These are phyloP conservation scores for Pluvialis apricaria DNA, from an alignment of 2,113 vertebrate species.

Conservation along the genomic window DNA sequence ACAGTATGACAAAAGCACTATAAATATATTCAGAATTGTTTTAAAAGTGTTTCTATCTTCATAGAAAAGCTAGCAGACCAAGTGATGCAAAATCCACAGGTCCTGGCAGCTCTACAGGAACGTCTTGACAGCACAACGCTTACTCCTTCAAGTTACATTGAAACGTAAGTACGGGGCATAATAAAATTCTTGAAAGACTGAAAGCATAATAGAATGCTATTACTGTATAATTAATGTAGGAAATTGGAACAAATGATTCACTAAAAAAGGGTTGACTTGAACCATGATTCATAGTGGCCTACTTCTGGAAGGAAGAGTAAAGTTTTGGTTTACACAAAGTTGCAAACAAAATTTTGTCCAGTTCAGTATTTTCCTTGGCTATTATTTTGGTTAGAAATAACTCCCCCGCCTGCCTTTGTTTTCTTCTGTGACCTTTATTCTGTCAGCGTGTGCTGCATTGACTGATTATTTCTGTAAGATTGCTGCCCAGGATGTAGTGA, in stretches of 20 bases:
- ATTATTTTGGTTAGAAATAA: background rate
- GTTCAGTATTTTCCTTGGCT: background rate
- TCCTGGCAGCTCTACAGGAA: conserved; percentile 80
- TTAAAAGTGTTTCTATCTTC: background rate
- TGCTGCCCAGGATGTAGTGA: background rate
- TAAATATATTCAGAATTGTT: background rate
- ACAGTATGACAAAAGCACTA: background rate
- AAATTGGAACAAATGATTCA: background rate
- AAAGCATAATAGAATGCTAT: background rate
- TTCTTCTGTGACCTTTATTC: background rate
- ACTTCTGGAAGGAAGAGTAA: background rate
- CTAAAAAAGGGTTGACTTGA: background rate
- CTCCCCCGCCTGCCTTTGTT: fast-evolving
- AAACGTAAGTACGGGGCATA: conserved; percentile 72
- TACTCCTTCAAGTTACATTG: conserved; percentile 82
- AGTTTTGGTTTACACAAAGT: background rate
- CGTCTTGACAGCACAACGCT: conserved; percentile 74
- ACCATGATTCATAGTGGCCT: background rate
- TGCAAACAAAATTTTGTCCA: background rate
- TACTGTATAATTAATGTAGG: background rate
- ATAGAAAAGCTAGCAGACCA: conserved; percentile 79
- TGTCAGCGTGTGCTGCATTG: fast-evolving
- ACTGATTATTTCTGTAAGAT: background rate
- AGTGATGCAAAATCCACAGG: conserved; percentile 84
- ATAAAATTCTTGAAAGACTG: background rate